Base-by-base conservation (phyloP, 2,113 vertebrate genomes). In the Pica pica region DNA sequence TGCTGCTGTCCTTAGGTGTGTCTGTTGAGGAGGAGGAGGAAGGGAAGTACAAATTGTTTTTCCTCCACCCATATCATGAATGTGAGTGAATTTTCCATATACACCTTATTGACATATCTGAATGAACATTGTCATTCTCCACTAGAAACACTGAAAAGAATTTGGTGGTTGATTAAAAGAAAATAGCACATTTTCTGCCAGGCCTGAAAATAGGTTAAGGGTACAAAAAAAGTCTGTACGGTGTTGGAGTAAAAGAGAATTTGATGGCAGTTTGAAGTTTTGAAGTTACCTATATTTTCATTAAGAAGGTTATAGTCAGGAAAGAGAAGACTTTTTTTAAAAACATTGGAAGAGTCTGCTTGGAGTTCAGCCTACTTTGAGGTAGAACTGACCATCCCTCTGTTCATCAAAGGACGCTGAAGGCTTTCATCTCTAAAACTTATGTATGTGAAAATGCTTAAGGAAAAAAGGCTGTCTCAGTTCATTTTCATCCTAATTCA, bases 1-100 rank as follows among this genome's bases (percentile, higher is more conserved):
- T 37, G 1, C 16, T 83, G 6, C 31, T 12, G 2, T 57, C 42
- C 11, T 80, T 12, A 68, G 10, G 14, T 2, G 1, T 41, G 26
- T 37, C 7, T 55, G 28, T 37, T 71, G 35, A 59, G 13, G 10
- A 33, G 8, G 13, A 64, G 17, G 4, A 7, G 0, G 37, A 64
- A 28, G 1, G n/a, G 9, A 28, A 71, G 19, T 19, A 13, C 0
- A 1, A 28, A 23, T 26, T 3, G 30, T 55, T 73, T 64, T 68
- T n/a, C n/a, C 17, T 11, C 63, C 28, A 17, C 10, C 24, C 9
- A 18, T 31, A 52, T 20, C 4, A 70, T 6, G 61, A 42, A 41
- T 31, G 9, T 11, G 44, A 77, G 3, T 53, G 9, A 50, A 10
- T 56, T 69, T 74, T 70, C 57, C 18, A 27, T 70, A 57, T 49